These are phyloP conservation scores for Thyatira batis DNA, from an alignment of 2,888 invertebrate species.

Conservation along the genomic window DNA sequence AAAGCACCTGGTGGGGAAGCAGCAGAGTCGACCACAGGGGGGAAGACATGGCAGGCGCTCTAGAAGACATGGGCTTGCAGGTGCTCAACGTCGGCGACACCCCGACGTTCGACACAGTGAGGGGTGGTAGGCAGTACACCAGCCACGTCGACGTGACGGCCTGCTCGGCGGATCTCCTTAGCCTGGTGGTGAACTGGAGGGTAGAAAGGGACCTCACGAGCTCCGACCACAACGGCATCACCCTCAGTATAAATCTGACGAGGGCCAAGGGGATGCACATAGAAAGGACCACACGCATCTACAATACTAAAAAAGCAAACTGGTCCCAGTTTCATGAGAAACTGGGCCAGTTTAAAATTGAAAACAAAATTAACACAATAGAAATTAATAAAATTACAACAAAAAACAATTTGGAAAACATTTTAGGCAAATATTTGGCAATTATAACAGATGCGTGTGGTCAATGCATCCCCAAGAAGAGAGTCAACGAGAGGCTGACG, in stretches of 20 bases:
- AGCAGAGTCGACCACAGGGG: slow-evolving; percentile 13
- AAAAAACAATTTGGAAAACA: neutral
- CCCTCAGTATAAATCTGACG: slow-evolving; percentile 12
- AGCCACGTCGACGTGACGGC: slow-evolving; percentile 31
- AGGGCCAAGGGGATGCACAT: slow-evolving; percentile 8
- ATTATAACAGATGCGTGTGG: slow-evolving; percentile 8
- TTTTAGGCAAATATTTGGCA: slow-evolving; percentile 2
- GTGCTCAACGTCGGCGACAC: slow-evolving; percentile 22
- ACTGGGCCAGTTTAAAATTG: slow-evolving; percentile 3
- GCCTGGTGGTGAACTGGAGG: slow-evolving; percentile 15
- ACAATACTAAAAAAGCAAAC: slow-evolving; percentile 22
- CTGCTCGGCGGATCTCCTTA: slow-evolving; percentile 15
- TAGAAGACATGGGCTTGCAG: slow-evolving; percentile 19
- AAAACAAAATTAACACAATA: neutral
- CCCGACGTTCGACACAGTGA: slow-evolving; percentile 19
- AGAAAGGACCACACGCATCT: slow-evolving; percentile 14
- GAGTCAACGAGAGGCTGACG: slow-evolving; percentile 3
- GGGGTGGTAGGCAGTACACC: slow-evolving; percentile 11
- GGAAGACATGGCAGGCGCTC: slow-evolving; percentile 8
- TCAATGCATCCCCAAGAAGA: slow-evolving; percentile 9
- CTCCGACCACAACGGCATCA: slow-evolving; percentile 21
- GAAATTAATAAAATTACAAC: too few species aligned
- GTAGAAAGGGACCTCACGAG: slow-evolving; percentile 14
- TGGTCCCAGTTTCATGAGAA: slow-evolving; percentile 22
- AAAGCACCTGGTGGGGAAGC: slow-evolving; percentile 17